Percentiles rank a stretch among this genome's conserved stretches.
phyloP scores from a whole-genome alignment of 1,140 invertebrate genomes.

The Pollicipes pollicipes region DNA sequence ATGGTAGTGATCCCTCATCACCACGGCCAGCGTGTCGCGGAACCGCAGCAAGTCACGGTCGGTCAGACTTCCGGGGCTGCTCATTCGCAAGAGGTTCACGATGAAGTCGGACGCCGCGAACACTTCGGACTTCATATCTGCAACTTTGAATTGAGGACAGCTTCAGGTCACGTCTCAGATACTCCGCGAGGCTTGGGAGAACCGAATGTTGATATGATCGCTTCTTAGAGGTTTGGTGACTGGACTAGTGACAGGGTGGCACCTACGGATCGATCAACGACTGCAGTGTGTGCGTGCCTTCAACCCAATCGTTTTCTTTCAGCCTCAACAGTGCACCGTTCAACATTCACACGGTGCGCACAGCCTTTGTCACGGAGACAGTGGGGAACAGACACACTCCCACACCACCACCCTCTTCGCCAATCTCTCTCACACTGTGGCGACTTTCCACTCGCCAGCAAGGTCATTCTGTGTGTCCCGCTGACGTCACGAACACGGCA shows the following conservation, averaged over 20 bases:
- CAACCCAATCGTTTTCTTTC: background rate
- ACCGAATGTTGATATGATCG: background rate
- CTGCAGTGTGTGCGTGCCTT: background rate
- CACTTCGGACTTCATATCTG: slow-evolving; percentile 39
- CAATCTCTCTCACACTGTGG: background rate
- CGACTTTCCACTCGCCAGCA: background rate
- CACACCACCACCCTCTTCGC: background rate
- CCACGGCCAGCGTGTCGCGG: slow-evolving; percentile 33
- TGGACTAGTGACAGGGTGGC: background rate
- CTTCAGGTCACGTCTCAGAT: background rate
- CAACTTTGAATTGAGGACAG: background rate
- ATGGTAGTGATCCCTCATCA: slow-evolving; percentile 35
- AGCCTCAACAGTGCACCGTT: background rate
- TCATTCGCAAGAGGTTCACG: slow-evolving; percentile 36
- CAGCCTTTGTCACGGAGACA: background rate
- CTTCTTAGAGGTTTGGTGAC: background rate
- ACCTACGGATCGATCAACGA: background rate
- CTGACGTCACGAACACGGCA: background rate
- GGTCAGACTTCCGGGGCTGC: slow-evolving; percentile 28
- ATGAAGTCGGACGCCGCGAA: slow-evolving; percentile 43
- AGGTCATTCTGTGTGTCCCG: background rate
- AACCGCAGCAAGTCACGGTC: slow-evolving; percentile 37
- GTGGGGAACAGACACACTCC: background rate
- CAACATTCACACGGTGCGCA: background rate
- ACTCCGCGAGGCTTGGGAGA: background rate